These are phyloP conservation scores for Sepioteuthis lessoniana DNA, from an alignment of 2,888 invertebrate species.

Conservation along the genomic window DNA sequence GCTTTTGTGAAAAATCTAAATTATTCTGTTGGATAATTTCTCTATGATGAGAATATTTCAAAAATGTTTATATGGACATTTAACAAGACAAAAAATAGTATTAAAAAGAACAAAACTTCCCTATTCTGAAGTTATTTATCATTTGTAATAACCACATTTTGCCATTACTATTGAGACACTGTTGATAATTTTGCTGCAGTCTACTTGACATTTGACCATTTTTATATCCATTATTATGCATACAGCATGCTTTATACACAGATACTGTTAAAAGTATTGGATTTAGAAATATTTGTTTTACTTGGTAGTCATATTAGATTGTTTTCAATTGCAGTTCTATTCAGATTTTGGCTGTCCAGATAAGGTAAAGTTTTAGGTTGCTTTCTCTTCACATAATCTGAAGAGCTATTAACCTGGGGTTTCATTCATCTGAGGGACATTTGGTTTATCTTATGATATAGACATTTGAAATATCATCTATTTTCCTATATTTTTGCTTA, in stretches of 20 bases:
- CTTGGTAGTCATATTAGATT: slow-evolving; percentile 33
- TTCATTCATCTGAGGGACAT: neutral
- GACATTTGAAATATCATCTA: neutral
- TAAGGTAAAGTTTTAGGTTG: slow-evolving; percentile 33
- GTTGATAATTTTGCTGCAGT: neutral
- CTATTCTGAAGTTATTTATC: neutral
- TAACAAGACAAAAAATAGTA: too few species aligned
- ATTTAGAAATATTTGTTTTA: slow-evolving; percentile 14
- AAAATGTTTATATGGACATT: too few species aligned
- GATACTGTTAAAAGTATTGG: slow-evolving; percentile 33
- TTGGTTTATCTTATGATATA: neutral
- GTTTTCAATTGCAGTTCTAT: neutral
- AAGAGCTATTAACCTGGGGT: slow-evolving; percentile 33
- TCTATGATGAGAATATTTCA: too few species aligned
- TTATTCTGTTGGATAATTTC: neutral
- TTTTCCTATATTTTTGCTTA: slow-evolving; percentile 14
- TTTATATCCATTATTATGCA: slow-evolving; percentile 18
- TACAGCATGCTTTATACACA: neutral
- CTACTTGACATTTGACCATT: neutral
- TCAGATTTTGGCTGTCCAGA: slow-evolving; percentile 33
- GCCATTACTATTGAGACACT: neutral
- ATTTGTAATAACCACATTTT: slow-evolving; percentile 20
- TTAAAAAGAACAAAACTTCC: neutral
- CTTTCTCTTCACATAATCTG: slow-evolving; percentile 33
- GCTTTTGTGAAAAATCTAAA: neutral